Percentiles rank a stretch among this genome's conserved stretches.
phyloP scores from a whole-genome alignment of 2,797 vertebrate species.

The Hyperoplus lanceolatus region DNA sequence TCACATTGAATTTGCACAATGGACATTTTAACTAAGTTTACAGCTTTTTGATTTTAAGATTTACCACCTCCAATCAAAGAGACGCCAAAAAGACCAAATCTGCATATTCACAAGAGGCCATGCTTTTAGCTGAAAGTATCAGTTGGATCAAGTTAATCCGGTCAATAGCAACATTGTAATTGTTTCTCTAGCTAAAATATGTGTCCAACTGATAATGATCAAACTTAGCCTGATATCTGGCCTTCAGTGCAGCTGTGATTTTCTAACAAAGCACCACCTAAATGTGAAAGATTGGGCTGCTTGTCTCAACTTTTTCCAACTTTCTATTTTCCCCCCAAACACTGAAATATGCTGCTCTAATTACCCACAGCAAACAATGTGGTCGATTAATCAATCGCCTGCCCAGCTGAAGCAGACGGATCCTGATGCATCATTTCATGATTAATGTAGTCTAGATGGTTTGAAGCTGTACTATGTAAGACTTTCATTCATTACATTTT shows the following conservation, averaged over 20 bases:
- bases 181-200: background rate
- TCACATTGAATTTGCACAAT: conserved; percentile 9
- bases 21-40: no score
- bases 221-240: background rate
- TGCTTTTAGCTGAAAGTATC: background rate
- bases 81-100: background rate
- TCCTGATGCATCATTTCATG: background rate
- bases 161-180: background rate
- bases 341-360: background rate
- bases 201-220: background rate
- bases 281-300: background rate
- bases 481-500: no score
- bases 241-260: background rate
- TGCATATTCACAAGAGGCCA: background rate
- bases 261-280: background rate
- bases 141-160: background rate
- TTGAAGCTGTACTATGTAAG: no score
- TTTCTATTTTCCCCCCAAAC: no score
- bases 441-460: no score
- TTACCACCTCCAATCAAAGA: no score
- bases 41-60: no score
- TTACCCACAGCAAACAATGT: background rate
- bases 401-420: background rate
- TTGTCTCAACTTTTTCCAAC: background rate
- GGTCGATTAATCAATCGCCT: background rate